A percentile compares a stretch with the other conserved stretches of the same genome.
These are phyloP conservation scores for Mizuhopecten yessoensis DNA, from an alignment of 1,140 invertebrate species.

Conservation along the genomic window DNA sequence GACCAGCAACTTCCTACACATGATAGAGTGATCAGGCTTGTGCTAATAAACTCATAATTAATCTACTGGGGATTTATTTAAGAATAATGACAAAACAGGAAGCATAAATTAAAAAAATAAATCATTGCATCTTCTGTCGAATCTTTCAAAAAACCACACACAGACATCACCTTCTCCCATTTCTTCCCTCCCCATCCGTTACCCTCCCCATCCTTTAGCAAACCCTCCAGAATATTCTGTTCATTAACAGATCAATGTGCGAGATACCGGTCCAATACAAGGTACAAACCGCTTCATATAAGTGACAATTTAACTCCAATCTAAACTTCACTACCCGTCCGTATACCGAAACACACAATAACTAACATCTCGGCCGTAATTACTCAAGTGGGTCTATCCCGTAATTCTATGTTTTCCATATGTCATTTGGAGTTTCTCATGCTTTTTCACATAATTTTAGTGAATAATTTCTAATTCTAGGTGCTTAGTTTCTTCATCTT, in stretches of 20 bases:
- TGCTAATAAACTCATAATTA: background rate
- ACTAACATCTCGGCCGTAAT: background rate
- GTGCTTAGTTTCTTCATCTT: slow-evolving; percentile 38
- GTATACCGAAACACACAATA: background rate
- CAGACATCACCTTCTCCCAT: background rate
- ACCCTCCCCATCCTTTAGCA: background rate
- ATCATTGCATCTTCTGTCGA: background rate
- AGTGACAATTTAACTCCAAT: slow-evolving; percentile 20
- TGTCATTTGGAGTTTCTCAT: background rate
- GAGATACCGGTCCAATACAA: background rate
- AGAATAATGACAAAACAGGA: too few species aligned
- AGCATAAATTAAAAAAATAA: background rate
- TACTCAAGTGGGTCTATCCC: background rate
- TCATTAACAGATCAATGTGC: slow-evolving; percentile 17
- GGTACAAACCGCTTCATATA: slow-evolving; percentile 33
- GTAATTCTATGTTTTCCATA: slow-evolving; percentile 25
- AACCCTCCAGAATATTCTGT: background rate
- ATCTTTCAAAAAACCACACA: background rate
- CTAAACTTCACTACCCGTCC: background rate
- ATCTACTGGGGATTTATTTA: too few species aligned
- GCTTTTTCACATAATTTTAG: slow-evolving; percentile 3
- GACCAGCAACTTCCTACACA: background rate
- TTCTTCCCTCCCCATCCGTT: too few species aligned
- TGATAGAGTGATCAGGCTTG: background rate
- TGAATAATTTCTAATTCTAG: slow-evolving; percentile 26